A percentile compares a stretch with the other conserved stretches of the same genome.
Evolutionary conservation across 30 jellyfish, hydroid and myxozoan species (phyloP).

Genomic region (Mastigias papua): DNA sequence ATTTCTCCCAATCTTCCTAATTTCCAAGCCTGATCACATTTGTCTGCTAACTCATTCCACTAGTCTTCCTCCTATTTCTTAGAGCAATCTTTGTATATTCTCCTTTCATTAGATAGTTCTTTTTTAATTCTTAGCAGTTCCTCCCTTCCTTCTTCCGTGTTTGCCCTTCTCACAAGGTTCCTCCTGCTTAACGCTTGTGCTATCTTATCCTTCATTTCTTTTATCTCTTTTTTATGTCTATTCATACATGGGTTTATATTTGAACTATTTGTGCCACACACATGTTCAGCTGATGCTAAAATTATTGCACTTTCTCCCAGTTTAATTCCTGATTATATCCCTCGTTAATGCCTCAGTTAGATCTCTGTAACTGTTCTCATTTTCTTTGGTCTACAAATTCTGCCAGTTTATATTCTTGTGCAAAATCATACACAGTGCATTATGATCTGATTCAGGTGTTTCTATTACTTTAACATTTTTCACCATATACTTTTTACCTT

Average conservation of each 20-base stretch:
- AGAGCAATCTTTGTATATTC: background rate
- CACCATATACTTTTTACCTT: background rate
- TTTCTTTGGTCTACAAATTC: background rate
- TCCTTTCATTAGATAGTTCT: background rate
- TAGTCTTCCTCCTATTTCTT: background rate
- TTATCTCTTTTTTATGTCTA: background rate
- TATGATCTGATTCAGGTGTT: background rate
- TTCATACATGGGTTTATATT: conserved; percentile 1
- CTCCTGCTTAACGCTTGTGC: background rate
- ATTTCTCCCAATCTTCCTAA: conserved; percentile 11
- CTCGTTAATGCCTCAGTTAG: background rate
- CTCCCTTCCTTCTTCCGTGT: background rate
- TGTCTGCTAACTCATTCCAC: background rate
- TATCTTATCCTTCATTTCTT: background rate
- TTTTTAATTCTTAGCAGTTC: conserved; percentile 1
- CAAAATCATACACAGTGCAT: background rate
- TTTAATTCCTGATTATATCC: background rate
- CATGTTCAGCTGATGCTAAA: conserved; percentile 7
- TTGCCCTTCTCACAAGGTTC: background rate
- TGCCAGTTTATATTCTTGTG: background rate
- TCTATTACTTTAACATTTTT: background rate
- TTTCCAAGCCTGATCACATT: conserved; percentile 6
- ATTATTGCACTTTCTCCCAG: conserved; percentile 4
- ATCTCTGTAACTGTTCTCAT: background rate
- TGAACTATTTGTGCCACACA: conserved; percentile 1